A percentile compares a stretch with the other conserved stretches of the same genome.
phyloP scores from a whole-genome alignment of 2,888 invertebrate species.

The Phasia obesa region DNA sequence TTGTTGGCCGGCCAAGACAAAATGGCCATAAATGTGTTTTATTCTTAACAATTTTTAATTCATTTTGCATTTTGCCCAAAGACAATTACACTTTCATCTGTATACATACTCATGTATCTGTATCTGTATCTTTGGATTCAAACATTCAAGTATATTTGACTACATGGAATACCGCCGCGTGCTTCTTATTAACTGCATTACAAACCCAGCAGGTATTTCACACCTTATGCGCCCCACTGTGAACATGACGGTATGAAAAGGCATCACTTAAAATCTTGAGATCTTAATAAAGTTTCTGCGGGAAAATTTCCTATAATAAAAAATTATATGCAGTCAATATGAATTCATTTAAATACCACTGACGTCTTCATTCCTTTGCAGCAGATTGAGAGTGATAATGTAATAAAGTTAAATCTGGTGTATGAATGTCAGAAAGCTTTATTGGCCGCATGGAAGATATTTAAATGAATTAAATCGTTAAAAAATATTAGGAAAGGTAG shows the following conservation, averaged over 20 bases:
- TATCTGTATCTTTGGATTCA: no score
- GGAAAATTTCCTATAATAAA: conserved; percentile 58
- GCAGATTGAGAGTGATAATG: conserved; percentile 55
- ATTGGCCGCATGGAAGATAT: background rate
- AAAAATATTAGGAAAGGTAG: background rate
- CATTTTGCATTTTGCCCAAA: conserved; percentile 73
- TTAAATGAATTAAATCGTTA: conserved; percentile 3
- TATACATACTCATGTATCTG: background rate
- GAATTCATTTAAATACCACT: conserved; percentile 51
- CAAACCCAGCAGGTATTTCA: conserved; percentile 82
- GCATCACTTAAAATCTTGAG: conserved; percentile 80
- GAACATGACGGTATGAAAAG: conserved; percentile 73
- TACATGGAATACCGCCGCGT: conserved; percentile 73
- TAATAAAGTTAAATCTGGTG: conserved; percentile 57
- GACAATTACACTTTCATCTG: conserved; percentile 71
- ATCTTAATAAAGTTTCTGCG: conserved; percentile 78
- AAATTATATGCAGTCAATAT: conserved; percentile 26
- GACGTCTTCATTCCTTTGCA: conserved; percentile 25
- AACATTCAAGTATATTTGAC: no score
- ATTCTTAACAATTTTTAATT: conserved; percentile 62
- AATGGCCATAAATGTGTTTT: conserved; percentile 55
- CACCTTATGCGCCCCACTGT: conserved; percentile 81
- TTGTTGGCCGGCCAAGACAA: conserved; percentile 49
- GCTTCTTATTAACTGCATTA: conserved; percentile 81
- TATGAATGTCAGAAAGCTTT: conserved; percentile 34